Conservation (phyloP, 2,888 invertebrate genomes). For the Tiphia femorata region DNA sequence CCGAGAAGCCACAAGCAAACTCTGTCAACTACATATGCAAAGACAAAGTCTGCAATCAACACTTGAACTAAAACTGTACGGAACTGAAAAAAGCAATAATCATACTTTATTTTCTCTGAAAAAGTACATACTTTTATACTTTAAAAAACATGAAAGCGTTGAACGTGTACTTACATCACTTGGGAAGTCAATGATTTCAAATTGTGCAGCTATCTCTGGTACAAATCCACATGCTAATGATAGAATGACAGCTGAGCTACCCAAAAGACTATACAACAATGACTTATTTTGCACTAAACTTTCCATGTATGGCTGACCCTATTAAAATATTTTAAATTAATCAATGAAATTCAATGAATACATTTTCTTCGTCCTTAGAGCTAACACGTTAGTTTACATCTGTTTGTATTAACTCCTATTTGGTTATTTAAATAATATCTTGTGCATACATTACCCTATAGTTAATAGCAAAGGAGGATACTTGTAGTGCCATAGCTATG, state of each 20-base stretch:
- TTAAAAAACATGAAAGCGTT: not conserved
- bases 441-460: constrained; percentile 81
- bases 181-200: constrained; percentile 96
- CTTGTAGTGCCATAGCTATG: constrained; percentile 96
- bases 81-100: constrained; percentile 78
- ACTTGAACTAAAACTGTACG: constrained; percentile 87
- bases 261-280: constrained; percentile 89
- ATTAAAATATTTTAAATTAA: constrained; percentile 13
- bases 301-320: constrained; percentile 99
- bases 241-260: constrained; percentile 86
- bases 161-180: constrained; percentile 86
- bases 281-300: constrained; percentile 92
- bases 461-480: constrained; percentile 98
- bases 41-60: constrained; percentile 86
- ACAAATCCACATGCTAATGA: constrained; percentile 86
- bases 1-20: constrained; percentile 88
- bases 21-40: constrained; percentile 89
- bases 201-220: constrained; percentile 88
- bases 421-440: too few relatives aligned
- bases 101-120: not conserved
- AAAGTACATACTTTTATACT: too few relatives aligned
- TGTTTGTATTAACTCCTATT: not conserved
- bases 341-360: not conserved
- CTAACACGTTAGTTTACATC: not conserved
- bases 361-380: too few relatives aligned